Evolutionary conservation across 2,113 vertebrate species (phyloP), one percentile per base, ranked within the genome.

Genomic region (Caranx melampygus): DNA sequence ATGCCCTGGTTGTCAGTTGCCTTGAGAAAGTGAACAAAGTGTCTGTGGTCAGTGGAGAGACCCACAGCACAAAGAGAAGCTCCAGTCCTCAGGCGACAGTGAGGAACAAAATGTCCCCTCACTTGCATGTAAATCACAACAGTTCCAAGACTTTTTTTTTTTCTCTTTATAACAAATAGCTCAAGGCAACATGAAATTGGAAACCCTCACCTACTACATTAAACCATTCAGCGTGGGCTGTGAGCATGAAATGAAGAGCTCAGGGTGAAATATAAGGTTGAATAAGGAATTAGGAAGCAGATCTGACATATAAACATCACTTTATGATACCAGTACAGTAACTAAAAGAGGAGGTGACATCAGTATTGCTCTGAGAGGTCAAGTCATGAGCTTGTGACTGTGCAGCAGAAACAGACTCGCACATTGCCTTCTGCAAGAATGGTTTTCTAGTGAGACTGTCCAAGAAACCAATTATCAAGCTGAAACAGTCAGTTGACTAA

Each of bases 1-100:
- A 89, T 74, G 72, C 72, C 61, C 57, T 52, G 64, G 59, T 76
- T 51, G 44, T 77, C 82, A 49, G 69, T 63, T 88, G 78, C 63
- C 88, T 83, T 42, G 33, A 88, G 79, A 92, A 88, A 91, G 74
- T 75, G 79, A 86, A 87, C 75, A 85, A 91, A 92, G 87, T 92
- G 87, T 87, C 75, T 91, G 91, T 83, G 90, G 90, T 92, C 76
- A 83, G 71, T 35, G 45, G 44, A 44, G 52, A 65, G 86, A 83
- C 77, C 72, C 74, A 33, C 47, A 2, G 62, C 75, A 75, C 87
- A 93, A 79, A 79, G 79, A 72, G 55, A 90, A 42, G 77, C 86
- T 72, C 83, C 54, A 72, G 71, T 90, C 84, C 79, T 71, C 34
- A 34, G 82, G 83, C 78, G 6, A 82, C 72, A 81, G 70, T 3